Evolutionary conservation across 2,113 vertebrate genomes (phyloP).

Genomic region (Tachysurus vachellii): DNA sequence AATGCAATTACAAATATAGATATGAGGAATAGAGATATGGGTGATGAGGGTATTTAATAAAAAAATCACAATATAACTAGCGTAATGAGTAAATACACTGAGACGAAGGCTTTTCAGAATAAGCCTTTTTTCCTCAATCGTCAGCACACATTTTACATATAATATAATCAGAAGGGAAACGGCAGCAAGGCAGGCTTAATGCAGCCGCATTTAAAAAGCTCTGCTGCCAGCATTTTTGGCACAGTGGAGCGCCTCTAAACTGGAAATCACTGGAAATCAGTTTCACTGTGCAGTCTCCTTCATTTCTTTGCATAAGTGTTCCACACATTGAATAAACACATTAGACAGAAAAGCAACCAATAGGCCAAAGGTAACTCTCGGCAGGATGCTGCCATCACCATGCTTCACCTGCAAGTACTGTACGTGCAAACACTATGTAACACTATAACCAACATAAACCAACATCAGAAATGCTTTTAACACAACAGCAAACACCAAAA

Average conservation of each 20-base stretch:
- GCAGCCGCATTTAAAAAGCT: background rate
- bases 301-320: background rate
- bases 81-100: background rate
- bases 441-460: background rate
- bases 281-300: background rate
- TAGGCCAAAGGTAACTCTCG: background rate
- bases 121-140: background rate
- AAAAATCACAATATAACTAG: background rate
- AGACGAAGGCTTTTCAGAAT: background rate
- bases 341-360: background rate
- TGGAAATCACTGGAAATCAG: background rate
- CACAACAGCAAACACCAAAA: background rate
- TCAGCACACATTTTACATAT: background rate
- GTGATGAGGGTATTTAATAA: background rate
- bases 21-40: background rate
- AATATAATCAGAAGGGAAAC: background rate
- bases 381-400: background rate
- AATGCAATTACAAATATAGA: background rate
- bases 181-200: background rate
- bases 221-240: constrained; percentile 8
- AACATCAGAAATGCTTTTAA: background rate
- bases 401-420: background rate
- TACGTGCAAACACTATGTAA: too few relatives aligned
- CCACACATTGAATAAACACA: background rate
- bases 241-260: background rate